Percentiles rank a stretch among this genome's conserved stretches.
These are phyloP conservation scores for Eristalis intricaria DNA, from an alignment of 2,888 invertebrate genomes.

Conservation along the genomic window DNA sequence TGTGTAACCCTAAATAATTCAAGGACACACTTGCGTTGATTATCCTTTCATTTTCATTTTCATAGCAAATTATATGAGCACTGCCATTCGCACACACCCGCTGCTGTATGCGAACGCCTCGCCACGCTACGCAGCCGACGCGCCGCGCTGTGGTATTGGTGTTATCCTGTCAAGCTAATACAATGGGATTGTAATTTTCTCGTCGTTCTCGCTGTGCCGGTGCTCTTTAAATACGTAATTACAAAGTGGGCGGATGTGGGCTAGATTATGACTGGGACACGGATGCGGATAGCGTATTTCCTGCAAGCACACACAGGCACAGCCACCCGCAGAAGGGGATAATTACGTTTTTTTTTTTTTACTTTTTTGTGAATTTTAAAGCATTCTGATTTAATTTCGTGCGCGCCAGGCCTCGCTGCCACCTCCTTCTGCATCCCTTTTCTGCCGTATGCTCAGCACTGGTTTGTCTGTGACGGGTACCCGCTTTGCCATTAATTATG, in stretches of 20 bases:
- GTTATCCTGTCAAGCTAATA: conserved; percentile 62
- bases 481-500: conserved; percentile 43
- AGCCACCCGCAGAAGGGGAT: conserved; percentile 26
- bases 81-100: neutral
- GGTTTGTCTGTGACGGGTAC: neutral
- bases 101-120: conserved; percentile 1
- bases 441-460: neutral
- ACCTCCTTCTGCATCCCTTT: conserved; percentile 3
- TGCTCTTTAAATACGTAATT: conserved; percentile 28
- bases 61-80: conserved; percentile 33
- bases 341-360: conserved; percentile 45
- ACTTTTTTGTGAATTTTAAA: conserved; percentile 39
- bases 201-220: conserved; percentile 3
- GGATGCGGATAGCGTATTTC: neutral
- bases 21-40: conserved; percentile 65
- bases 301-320: neutral
- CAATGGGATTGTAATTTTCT: conserved; percentile 59
- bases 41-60: conserved; percentile 66
- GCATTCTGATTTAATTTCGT: conserved; percentile 51
- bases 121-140: no score
- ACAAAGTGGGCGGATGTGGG: conserved; percentile 24
- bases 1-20: conserved; percentile 53
- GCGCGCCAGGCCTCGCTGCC: conserved; percentile 2
- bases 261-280: neutral
- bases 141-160: conserved; percentile 38